Evolutionary conservation across 2,888 invertebrate species (phyloP).

Genomic region (Anoplius nigerrimus): DNA sequence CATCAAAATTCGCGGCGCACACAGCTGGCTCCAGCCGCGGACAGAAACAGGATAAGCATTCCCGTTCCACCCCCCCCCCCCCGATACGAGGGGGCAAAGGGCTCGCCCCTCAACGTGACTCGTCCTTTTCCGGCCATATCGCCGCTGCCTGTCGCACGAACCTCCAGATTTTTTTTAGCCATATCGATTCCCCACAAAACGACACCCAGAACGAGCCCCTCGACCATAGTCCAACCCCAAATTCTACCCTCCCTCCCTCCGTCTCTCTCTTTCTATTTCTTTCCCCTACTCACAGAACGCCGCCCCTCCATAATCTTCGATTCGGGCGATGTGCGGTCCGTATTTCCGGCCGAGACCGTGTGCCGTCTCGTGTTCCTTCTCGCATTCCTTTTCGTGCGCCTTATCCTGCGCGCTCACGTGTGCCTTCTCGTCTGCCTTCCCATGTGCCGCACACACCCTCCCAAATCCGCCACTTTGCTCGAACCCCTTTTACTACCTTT

Average conservation of each 20-base stretch:
- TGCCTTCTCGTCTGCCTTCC: not conserved
- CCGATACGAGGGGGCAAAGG: no score
- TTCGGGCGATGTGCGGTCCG: slow-evolving; percentile 2
- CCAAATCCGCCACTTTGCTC: not conserved
- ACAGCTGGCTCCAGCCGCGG: no score
- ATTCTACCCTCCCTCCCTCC: not conserved
- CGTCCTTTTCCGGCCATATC: no score
- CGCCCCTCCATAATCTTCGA: slow-evolving; percentile 10
- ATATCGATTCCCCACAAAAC: slow-evolving; percentile 54
- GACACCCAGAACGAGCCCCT: not conserved
- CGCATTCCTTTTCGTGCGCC: no score
- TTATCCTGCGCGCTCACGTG: not conserved
- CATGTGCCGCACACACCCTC: not conserved
- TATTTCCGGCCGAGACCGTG: not conserved
- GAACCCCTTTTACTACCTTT: not conserved
- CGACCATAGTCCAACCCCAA: not conserved
- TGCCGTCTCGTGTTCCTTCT: not conserved
- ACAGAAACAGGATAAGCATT: no score
- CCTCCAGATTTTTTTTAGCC: slow-evolving; percentile 63
- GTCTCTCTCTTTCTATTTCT: not conserved
- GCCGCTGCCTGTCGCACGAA: slow-evolving; percentile 25
- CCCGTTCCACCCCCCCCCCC: no score
- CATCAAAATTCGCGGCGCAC: no score
- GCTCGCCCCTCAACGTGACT: no score
- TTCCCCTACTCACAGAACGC: slow-evolving; percentile 5